A percentile compares a stretch with the other conserved stretches of the same genome.
Conservation (phyloP, 64 coral and sea anemone species). For the Catalaphyllia jardinei region DNA sequence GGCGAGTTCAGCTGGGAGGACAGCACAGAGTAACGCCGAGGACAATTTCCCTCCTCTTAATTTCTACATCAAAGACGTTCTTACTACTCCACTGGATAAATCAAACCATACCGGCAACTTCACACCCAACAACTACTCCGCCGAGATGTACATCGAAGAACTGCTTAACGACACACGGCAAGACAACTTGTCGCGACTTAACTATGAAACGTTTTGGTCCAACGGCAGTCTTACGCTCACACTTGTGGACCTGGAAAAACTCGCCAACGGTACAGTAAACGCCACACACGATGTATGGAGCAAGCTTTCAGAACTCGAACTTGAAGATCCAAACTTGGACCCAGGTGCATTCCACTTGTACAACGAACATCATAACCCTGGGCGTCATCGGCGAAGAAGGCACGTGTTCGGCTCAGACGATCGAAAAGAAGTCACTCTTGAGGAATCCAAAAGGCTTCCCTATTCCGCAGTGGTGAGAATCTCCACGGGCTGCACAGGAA, state of each 20-base stretch:
- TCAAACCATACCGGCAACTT: neutral
- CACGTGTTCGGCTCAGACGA: conserved; percentile 63
- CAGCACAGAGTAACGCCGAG: neutral
- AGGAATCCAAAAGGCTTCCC: conserved; percentile 37
- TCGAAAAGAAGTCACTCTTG: conserved; percentile 35
- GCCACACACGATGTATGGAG: neutral
- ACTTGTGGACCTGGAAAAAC: conserved; percentile 16
- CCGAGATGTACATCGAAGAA: conserved; percentile 1
- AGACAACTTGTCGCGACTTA: neutral
- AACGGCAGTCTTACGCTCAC: conserved; percentile 58
- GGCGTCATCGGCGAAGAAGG: conserved; percentile 29
- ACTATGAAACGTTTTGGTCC: conserved; percentile 76
- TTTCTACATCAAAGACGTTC: conserved; percentile 47
- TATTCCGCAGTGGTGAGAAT: conserved; percentile 70
- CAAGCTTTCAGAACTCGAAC: neutral
- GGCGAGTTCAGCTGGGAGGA: too few species aligned
- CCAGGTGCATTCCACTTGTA: neutral
- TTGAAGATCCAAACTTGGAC: neutral
- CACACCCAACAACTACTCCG: neutral
- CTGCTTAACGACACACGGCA: neutral
- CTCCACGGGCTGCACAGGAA: conserved; percentile 83
- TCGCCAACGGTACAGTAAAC: neutral
- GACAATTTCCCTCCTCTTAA: conserved; percentile 12
- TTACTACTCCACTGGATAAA: conserved; percentile 25
- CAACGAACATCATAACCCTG: neutral